These are phyloP conservation scores for Ficedula albicollis DNA, from an alignment of 2,797 vertebrate species.

Conservation along the genomic window DNA sequence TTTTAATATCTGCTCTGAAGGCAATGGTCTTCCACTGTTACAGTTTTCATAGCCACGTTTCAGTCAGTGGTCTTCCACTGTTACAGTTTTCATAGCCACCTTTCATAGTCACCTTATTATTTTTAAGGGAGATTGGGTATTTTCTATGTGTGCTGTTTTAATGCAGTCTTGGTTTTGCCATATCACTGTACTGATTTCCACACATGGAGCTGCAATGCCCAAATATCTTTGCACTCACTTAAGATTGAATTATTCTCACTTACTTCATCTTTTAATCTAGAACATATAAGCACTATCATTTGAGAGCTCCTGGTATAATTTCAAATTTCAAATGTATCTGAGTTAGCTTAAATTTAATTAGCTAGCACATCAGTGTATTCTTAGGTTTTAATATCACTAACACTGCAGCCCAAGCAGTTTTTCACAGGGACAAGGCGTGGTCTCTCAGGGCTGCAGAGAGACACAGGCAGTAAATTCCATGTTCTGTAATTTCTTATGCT, in stretches of 20 bases:
- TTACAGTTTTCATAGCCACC: not conserved
- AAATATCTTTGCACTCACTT: rapidly evolving
- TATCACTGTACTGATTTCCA: not conserved
- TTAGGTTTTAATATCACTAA: not conserved
- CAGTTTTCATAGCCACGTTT: not conserved
- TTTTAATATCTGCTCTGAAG: not conserved
- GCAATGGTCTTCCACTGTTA: not conserved
- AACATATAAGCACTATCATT: not conserved
- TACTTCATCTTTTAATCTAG: not conserved
- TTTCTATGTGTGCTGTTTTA: not conserved
- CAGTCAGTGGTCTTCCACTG: not conserved
- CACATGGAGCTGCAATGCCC: not conserved
- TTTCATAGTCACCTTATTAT: not conserved
- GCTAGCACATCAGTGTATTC: not conserved
- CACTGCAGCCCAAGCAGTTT: not conserved
- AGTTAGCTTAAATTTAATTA: not conserved
- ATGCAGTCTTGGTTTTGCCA: not conserved
- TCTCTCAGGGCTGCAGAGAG: not conserved
- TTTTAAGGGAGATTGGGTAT: not conserved
- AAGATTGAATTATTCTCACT: not conserved
- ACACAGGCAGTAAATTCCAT: not conserved
- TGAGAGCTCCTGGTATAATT: not conserved
- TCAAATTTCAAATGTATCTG: not conserved
- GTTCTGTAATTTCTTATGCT: not conserved
- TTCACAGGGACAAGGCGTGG: not conserved